phyloP scores from a whole-genome alignment of 2,797 vertebrate genomes.

The Sorex maritimensis region DNA sequence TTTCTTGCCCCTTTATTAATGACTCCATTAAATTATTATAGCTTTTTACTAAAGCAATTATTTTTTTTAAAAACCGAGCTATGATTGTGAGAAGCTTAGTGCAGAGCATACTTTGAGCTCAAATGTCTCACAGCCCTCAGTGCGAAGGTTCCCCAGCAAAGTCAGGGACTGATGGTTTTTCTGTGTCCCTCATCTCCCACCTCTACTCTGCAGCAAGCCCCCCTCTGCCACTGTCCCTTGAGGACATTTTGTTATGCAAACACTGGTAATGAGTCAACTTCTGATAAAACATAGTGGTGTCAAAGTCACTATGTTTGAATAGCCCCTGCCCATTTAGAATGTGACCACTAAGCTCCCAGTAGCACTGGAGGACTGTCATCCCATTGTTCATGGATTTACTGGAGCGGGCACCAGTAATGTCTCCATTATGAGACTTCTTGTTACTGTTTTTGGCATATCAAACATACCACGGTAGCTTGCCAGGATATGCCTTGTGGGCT shows the following conservation, averaged over 20 bases:
- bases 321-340: background rate
- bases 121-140: background rate
- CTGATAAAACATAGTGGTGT: slow-evolving; percentile 86
- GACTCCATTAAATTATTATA: no score
- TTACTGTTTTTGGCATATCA: no score
- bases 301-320: slow-evolving; percentile 83
- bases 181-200: background rate
- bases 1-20: no score
- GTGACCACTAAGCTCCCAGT: background rate
- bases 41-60: no score
- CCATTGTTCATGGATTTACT: no score
- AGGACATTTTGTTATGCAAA: slow-evolving; percentile 85
- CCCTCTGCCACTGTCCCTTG: slow-evolving; percentile 77
- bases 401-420: no score
- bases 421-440: no score
- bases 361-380: no score
- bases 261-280: slow-evolving; percentile 81
- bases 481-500: no score
- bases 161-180: background rate
- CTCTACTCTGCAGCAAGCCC: slow-evolving; percentile 70
- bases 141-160: background rate
- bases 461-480: no score
- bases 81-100: background rate
- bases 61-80: no score
- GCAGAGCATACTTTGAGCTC: background rate